Base-by-base conservation (phyloP, 2,888 invertebrate species). In the Drosophila austrosaltans region DNA sequence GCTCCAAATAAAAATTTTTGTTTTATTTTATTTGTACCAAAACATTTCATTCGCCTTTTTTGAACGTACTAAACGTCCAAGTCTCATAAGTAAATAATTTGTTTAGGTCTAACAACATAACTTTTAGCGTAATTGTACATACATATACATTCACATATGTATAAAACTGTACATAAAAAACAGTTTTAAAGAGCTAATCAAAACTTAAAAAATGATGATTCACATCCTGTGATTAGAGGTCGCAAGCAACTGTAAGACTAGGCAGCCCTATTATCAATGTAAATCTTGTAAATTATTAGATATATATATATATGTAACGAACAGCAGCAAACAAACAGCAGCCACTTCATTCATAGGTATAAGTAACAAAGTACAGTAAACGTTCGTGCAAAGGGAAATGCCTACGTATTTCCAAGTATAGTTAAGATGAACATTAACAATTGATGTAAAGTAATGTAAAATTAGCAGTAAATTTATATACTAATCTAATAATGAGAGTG, bases 381-480 rank as follows among this genome's bases (percentile, higher is more conserved):
- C 7, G 39, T 39, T 57, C 39, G 75, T 69, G 48, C 48, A 48
- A 25, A 25, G 48, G 48, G 25, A 48, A 25, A 25, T 36, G 1
- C 36, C 1, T 48, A 48, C 10, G 48, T 12, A 10, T 74, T 67
- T 53, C 32, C 74, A 66, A 72, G 72, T 73, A 73, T 69, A 77
- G 57, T 68, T 83, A 66, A 62, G 62, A 65, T 32, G 16, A 54
- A 59, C 16, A 61, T 30, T 72, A 71, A 56, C 53, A 48, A 60
- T 72, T 32, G 62, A 58, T 83, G 82, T 69, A 76, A 72, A 83
- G 66, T 72, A 71, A 74, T 83, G 82, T 83, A 88, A 63, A 83
- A 83, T 69, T 88, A 82, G 87, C 48, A 76, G 64, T 80, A 79
- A 81, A 58, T 30, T 69, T 5, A 36, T 20, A 22, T 36, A 57